A percentile compares a stretch with the other conserved stretches of the same genome.
These are phyloP conservation scores for Akabosia matsudoensis DNA, from an alignment of 1,140 invertebrate genomes.

Conservation along the genomic window DNA sequence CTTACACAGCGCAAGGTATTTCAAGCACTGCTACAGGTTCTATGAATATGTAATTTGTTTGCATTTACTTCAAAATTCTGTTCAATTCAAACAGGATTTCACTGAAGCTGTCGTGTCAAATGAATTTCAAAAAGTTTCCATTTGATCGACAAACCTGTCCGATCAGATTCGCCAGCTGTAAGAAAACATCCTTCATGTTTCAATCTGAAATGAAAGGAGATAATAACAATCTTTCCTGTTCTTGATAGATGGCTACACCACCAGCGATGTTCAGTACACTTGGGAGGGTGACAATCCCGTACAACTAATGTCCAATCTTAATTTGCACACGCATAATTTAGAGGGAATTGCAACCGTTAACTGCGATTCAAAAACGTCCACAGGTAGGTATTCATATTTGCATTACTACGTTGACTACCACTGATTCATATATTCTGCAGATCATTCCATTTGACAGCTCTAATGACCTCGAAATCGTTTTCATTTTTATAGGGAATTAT, in stretches of 20 bases:
- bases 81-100: conserved; percentile 49
- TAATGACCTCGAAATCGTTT: not conserved
- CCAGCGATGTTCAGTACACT: conserved; percentile 50
- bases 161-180: conserved; percentile 56
- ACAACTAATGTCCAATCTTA: conserved; percentile 50
- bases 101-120: conserved; percentile 54
- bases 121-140: conserved; percentile 55
- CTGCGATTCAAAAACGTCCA: conserved; percentile 55
- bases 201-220: too few relatives aligned
- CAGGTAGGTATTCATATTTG: conserved; percentile 49
- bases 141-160: conserved; percentile 55
- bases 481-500: not conserved
- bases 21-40: not conserved
- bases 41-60: not conserved
- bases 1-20: conserved; percentile 54
- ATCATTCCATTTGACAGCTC: not conserved
- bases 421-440: not conserved
- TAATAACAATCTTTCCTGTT: too few relatives aligned
- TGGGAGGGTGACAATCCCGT: conserved; percentile 52
- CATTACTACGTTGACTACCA: not conserved
- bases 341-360: conserved; percentile 52
- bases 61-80: not conserved
- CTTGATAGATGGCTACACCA: conserved; percentile 51
- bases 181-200: too few relatives aligned
- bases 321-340: conserved; percentile 53